Evolutionary conservation across 2,888 invertebrate species (phyloP), one percentile per base, ranked within the genome.

Genomic region (Phoenoteleia sp.): DNA sequence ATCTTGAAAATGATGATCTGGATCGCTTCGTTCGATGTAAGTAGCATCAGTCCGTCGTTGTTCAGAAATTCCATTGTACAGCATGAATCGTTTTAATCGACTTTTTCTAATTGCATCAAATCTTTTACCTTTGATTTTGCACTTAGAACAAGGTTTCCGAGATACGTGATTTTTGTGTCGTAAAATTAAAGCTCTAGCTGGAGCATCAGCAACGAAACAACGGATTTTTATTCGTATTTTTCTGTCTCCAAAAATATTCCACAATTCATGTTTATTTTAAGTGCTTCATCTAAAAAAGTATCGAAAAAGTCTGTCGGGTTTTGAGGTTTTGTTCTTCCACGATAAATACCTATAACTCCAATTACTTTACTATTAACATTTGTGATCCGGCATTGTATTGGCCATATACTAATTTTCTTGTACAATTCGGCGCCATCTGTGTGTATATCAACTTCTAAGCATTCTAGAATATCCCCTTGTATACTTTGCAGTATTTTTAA

Each of bases 181-280:
- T n/a, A 69, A 42, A 19, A 69, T 56, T 23, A 54, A 69, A 1
- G 69, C 69, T n/a, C 69, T 54, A 7, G 69, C 54, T n/a, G 27
- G 42, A 39, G 54, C 54, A 29, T 69, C 69, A 17, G 54, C 69
- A n/a, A 69, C 19, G 42, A 69, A 69, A 27, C 27, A 39, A 11
- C 69, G 39, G 7, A 69, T 15, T 54, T 39, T 13, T 11, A 67
- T 6, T 25, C 3, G 52, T 19, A 67, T n/a, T 33, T 33, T 49
- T 33, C 17, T 60, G 0, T 19, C 25, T 17, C 42, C 0, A 11
- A 33, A 17, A n/a, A n/a, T n/a, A 58, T 58, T 19, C 58, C 58
- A 19, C 58, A 13, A 36, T 36, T 58, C 3, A 19, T 13, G 5
- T 19, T 58, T 13, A 58, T 58, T n/a, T 25, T 15, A 42, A 17